Conservation (phyloP, 2,888 invertebrate species). For the Noctua janthina region DNA sequence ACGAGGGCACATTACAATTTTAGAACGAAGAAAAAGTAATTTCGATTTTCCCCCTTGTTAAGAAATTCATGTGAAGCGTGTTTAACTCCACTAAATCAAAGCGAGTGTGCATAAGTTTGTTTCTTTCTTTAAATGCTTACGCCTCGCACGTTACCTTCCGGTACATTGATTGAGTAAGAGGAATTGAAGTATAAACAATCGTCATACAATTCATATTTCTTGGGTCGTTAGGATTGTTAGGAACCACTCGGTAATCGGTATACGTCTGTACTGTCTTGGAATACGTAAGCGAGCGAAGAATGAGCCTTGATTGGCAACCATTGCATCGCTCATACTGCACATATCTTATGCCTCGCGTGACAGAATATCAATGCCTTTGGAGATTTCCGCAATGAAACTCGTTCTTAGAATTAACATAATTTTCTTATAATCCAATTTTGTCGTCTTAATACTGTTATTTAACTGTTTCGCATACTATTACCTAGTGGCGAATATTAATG, state of each 20-base stretch:
- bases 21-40: conserved; percentile 51
- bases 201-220: conserved; percentile 60
- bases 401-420: conserved; percentile 69
- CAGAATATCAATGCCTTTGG: conserved; percentile 66
- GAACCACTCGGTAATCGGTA: conserved; percentile 42
- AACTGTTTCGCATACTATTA: conserved; percentile 71
- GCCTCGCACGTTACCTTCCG: conserved; percentile 51
- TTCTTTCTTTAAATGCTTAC: conserved; percentile 51
- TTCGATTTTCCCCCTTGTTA: conserved; percentile 52
- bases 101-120: conserved; percentile 48
- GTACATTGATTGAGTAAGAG: conserved; percentile 52
- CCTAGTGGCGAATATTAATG: conserved; percentile 55
- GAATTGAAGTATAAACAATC: conserved; percentile 61
- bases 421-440: conserved; percentile 68
- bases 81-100: conserved; percentile 58
- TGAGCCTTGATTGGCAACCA: conserved; percentile 85
- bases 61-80: conserved; percentile 60
- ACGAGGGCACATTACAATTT: conserved; percentile 55
- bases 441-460: conserved; percentile 70
- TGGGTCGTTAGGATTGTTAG: conserved; percentile 50
- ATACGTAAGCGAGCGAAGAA: conserved; percentile 63
- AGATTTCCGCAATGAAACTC: conserved; percentile 63
- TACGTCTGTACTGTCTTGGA: conserved; percentile 46
- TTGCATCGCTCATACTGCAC: conserved; percentile 74
- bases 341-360: conserved; percentile 61